Evolutionary conservation across 2,888 invertebrate genomes (phyloP).

Genomic region (Macrosoma leucophasiata): DNA sequence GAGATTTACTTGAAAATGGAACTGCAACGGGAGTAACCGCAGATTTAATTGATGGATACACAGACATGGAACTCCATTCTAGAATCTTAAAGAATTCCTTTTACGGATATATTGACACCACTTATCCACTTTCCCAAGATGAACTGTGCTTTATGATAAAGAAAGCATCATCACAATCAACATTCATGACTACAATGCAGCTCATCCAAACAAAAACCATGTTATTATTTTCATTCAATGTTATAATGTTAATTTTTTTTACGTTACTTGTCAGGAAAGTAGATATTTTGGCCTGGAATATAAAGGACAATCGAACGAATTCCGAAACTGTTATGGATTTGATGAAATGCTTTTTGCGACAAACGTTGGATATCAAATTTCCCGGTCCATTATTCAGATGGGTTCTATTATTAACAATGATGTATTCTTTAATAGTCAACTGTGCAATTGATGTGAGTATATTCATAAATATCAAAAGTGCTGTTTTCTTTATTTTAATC

Average conservation of each 20-base stretch:
- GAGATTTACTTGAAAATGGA: slow-evolving; percentile 56
- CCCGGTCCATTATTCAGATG: slow-evolving; percentile 51
- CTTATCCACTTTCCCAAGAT: slow-evolving; percentile 70
- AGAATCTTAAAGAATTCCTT: slow-evolving; percentile 70
- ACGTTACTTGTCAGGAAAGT: slow-evolving; percentile 40
- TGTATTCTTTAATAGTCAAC: slow-evolving; percentile 60
- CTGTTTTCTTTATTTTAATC: neutral
- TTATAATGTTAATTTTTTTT: slow-evolving; percentile 37
- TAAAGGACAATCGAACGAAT: slow-evolving; percentile 34
- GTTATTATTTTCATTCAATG: slow-evolving; percentile 39
- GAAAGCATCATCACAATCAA: slow-evolving; percentile 62
- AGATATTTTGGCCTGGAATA: slow-evolving; percentile 42
- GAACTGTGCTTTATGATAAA: slow-evolving; percentile 73
- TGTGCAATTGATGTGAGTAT: slow-evolving; percentile 64
- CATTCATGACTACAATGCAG: slow-evolving; percentile 57
- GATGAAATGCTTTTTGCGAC: slow-evolving; percentile 59
- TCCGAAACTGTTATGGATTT: slow-evolving; percentile 46
- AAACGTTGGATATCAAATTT: slow-evolving; percentile 55
- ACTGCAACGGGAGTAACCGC: slow-evolving; percentile 64
- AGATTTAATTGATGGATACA: slow-evolving; percentile 63
- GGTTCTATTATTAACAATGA: slow-evolving; percentile 44
- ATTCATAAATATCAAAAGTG: neutral
- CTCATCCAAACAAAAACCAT: slow-evolving; percentile 49
- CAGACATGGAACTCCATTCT: slow-evolving; percentile 72
- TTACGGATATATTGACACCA: slow-evolving; percentile 66